These are phyloP conservation scores for Drosophila sp. DNA, from an alignment of 1,140 invertebrate genomes.

Conservation along the genomic window DNA sequence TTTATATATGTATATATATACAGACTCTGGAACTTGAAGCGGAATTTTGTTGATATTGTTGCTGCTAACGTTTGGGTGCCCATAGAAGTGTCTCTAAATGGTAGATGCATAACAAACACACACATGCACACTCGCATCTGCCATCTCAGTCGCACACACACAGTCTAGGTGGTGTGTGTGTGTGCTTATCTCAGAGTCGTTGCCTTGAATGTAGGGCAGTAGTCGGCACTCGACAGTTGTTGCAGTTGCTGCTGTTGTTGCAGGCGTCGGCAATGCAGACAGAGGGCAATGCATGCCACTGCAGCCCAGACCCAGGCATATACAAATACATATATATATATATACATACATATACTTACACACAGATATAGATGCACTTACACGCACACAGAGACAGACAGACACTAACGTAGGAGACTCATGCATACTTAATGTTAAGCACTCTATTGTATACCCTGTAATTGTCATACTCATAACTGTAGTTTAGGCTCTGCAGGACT, in stretches of 20 bases:
- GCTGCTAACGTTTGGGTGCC: conserved; percentile 53
- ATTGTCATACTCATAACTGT: background rate
- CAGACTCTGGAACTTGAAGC: conserved; percentile 77
- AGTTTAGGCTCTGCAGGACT: background rate
- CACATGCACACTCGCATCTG: background rate
- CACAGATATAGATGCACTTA: conserved; percentile 27
- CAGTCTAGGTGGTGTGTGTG: conserved; percentile 23
- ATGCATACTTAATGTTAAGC: conserved; percentile 37
- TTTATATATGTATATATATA: conserved; percentile 16
- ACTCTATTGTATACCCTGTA: conserved; percentile 37
- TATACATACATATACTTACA: conserved; percentile 10
- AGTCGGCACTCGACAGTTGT: conserved; percentile 73
- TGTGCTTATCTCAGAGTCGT: conserved; percentile 77
- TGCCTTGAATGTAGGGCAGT: conserved; percentile 80
- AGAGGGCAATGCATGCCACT: conserved; percentile 52
- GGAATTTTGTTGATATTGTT: conserved; percentile 61
- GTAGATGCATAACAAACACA: conserved; percentile 48
- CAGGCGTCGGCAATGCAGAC: conserved; percentile 32
- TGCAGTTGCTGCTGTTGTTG: conserved; percentile 50
- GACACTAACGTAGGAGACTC: conserved; percentile 10
- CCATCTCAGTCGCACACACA: conserved; percentile 12
- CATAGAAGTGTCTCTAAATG: conserved; percentile 74
- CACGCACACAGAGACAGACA: conserved; percentile 24
- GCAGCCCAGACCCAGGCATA: conserved; percentile 56
- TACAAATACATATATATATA: conserved; percentile 30